Conservation (phyloP, 2,888 invertebrate species). For the Fragum sueziense region DNA sequence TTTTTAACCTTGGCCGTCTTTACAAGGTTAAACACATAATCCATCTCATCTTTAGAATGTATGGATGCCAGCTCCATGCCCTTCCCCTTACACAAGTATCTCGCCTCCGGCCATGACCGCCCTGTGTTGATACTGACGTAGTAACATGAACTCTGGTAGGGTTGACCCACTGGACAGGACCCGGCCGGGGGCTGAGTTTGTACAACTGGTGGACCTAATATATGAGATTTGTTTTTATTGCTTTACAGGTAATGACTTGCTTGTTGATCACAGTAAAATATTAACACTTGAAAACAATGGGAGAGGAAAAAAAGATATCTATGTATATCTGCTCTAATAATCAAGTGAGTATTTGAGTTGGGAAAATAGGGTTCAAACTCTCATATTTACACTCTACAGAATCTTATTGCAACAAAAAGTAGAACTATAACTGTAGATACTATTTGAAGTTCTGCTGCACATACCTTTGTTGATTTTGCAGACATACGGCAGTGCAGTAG, state of each 20-base stretch:
- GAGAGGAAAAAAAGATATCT: no score
- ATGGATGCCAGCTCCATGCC: constrained; percentile 67
- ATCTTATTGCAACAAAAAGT: no score
- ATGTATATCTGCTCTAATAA: no score
- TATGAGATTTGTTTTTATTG: no score
- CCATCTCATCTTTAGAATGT: constrained; percentile 60
- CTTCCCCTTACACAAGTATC: constrained; percentile 58
- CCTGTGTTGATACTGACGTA: constrained; percentile 44
- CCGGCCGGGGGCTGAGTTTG: constrained; percentile 40
- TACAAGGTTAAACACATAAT: constrained; percentile 51
- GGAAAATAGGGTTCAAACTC: no score
- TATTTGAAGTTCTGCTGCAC: no score
- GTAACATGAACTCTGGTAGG: constrained; percentile 63
- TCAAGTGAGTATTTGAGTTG: no score
- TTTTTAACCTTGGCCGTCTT: constrained; percentile 27
- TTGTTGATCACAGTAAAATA: no score
- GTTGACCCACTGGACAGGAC: constrained; percentile 50
- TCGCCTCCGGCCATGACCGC: constrained; percentile 69
- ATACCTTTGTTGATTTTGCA: constrained; percentile 63
- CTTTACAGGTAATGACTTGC: no score
- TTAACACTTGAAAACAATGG: no score
- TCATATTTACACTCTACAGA: no score
- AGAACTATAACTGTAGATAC: no score
- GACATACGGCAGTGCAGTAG: constrained; percentile 45
- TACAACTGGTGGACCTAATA: constrained; percentile 5